Conservation (phyloP, 2,797 vertebrate genomes). For the Selene dorsalis region DNA sequence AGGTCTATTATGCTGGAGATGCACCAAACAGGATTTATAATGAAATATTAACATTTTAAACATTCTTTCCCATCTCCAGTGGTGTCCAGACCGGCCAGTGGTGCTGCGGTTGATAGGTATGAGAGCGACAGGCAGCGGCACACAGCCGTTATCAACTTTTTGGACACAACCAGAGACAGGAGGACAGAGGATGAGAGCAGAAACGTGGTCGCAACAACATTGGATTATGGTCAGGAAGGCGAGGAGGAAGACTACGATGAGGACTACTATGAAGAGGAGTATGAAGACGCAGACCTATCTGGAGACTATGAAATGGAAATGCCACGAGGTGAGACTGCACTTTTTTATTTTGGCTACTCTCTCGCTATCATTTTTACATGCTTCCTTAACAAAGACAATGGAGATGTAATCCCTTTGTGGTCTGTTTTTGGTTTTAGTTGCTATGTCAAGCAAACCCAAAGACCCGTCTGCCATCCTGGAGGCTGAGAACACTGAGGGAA, state of each 20-base stretch:
- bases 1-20: not conserved
- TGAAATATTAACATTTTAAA: not conserved
- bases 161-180: constrained; percentile 71
- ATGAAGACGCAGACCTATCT: constrained; percentile 75
- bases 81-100: constrained; percentile 66
- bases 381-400: not conserved
- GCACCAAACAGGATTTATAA: not conserved
- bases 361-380: not conserved
- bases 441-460: constrained; percentile 92
- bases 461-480: constrained; percentile 80
- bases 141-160: constrained; percentile 81
- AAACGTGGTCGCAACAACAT: constrained; percentile 38
- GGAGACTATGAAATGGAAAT: constrained; percentile 68
- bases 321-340: constrained; percentile 77
- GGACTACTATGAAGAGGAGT: constrained; percentile 73
- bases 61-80: constrained; percentile 62
- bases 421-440: constrained; percentile 78
- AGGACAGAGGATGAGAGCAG: constrained; percentile 65
- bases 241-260: constrained; percentile 68
- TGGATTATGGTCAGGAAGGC: constrained; percentile 39
- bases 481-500: constrained; percentile 73
- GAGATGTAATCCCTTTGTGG: not conserved
- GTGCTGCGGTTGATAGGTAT: constrained; percentile 82
- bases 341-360: not conserved
- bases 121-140: constrained; percentile 78